These are phyloP conservation scores for Gandaritis pyraliata DNA, from an alignment of 2,888 invertebrate species.

Conservation along the genomic window DNA sequence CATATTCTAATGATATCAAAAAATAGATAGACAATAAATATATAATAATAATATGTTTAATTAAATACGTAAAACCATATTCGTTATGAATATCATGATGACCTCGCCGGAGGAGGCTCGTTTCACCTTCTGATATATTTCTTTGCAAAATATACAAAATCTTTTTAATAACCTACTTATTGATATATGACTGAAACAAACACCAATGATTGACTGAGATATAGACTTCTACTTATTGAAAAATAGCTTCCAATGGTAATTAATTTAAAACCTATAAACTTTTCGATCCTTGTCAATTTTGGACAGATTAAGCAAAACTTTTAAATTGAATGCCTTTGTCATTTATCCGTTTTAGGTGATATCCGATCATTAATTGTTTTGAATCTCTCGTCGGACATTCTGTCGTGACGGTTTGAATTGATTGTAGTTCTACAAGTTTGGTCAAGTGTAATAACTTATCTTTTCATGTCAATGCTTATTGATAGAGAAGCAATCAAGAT, in stretches of 20 bases:
- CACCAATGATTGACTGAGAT: too few relatives aligned
- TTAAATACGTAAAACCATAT: too few relatives aligned
- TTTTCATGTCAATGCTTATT: conserved; percentile 6
- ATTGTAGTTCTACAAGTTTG: conserved; percentile 19
- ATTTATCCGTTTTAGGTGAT: conserved; percentile 22
- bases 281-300: conserved; percentile 20
- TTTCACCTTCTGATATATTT: too few relatives aligned
- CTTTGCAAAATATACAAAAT: too few relatives aligned
- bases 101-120: too few relatives aligned
- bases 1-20: too few relatives aligned
- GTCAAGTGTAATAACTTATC: conserved; percentile 18
- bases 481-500: not conserved
- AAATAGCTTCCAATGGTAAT: conserved; percentile 8
- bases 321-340: conserved; percentile 28
- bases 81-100: too few relatives aligned
- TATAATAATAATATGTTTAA: too few relatives aligned
- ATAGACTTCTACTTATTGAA: not conserved
- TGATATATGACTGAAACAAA: too few relatives aligned
- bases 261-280: conserved; percentile 21
- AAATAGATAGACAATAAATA: too few relatives aligned
- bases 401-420: conserved; percentile 27
- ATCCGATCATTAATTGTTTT: conserved; percentile 26
- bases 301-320: conserved; percentile 26
- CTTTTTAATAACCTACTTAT: too few relatives aligned
- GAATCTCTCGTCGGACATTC: conserved; percentile 23